These are phyloP conservation scores for Heteromyza rotundicornis DNA, from an alignment of 2,888 invertebrate genomes.

Conservation along the genomic window DNA sequence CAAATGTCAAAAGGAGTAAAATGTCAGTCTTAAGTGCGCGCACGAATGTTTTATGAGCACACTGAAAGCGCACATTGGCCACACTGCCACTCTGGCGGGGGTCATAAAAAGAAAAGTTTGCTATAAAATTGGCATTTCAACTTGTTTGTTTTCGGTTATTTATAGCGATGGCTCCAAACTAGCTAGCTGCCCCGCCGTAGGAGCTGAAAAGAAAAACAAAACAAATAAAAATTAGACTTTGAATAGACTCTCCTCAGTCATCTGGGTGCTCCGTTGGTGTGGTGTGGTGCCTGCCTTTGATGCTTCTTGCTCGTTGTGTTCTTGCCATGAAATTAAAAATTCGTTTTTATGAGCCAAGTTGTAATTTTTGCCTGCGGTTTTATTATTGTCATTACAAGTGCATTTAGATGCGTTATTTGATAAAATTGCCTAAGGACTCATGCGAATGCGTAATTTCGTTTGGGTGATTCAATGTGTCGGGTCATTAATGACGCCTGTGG, in stretches of 20 bases:
- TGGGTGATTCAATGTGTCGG: not conserved
- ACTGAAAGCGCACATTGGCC: slow-evolving; percentile 13
- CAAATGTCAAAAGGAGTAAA: slow-evolving; percentile 30
- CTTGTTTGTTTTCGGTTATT: slow-evolving; percentile 30
- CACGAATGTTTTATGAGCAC: slow-evolving; percentile 28
- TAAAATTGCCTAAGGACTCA: too few species aligned
- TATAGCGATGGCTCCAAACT: too few species aligned
- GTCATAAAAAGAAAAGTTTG: slow-evolving; percentile 5
- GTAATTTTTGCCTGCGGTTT: slow-evolving; percentile 32
- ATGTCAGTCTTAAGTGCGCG: slow-evolving; percentile 28
- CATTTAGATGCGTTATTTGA: not conserved
- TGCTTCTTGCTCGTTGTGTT: not conserved
- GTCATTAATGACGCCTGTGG: slow-evolving; percentile 34
- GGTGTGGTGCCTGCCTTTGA: not conserved
- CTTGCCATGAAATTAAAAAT: slow-evolving; percentile 30
- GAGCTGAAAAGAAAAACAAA: too few species aligned
- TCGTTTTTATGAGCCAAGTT: slow-evolving; percentile 33
- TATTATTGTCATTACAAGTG: slow-evolving; percentile 12
- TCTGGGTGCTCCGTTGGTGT: not conserved
- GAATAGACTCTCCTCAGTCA: not conserved
- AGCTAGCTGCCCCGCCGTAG: not conserved
- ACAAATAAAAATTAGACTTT: too few species aligned
- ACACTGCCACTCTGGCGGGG: slow-evolving; percentile 2
- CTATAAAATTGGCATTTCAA: slow-evolving; percentile 29
- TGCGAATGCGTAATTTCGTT: not conserved